Evolutionary conservation across 2,113 vertebrate species (phyloP).

Genomic region (Catharus bicknelli): DNA sequence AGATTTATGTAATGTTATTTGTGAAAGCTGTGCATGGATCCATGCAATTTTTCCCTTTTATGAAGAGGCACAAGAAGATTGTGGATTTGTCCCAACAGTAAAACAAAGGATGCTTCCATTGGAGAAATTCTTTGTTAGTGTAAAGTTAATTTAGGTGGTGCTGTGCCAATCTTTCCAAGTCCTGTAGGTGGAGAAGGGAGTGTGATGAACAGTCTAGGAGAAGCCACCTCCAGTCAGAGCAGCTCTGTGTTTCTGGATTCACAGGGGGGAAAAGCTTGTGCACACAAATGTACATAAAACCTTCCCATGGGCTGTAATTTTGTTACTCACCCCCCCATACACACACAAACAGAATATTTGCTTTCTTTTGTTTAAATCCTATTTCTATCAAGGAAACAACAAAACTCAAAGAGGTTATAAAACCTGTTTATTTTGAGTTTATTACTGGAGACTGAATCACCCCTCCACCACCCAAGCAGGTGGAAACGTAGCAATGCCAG

Average conservation of each 20-base stretch:
- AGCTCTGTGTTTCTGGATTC: neutral
- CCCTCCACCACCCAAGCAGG: neutral
- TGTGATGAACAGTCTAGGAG: neutral
- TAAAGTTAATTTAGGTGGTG: neutral
- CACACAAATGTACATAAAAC: neutral
- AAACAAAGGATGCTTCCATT: neutral
- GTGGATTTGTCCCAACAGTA: neutral
- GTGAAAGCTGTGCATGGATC: neutral
- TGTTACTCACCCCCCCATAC: neutral
- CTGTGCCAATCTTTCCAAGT: neutral
- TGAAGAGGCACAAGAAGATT: neutral
- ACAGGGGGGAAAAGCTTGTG: neutral
- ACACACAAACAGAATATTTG: rapidly evolving
- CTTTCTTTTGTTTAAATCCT: neutral
- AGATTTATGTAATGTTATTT: neutral
- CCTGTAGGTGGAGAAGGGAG: neutral
- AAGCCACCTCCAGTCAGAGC: neutral
- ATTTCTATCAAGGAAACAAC: neutral
- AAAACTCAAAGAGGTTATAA: neutral
- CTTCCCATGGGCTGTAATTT: neutral
- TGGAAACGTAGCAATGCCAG: neutral
- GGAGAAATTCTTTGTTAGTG: neutral
- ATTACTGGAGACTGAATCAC: neutral
- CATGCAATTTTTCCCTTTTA: neutral
- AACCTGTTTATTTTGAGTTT: neutral